Conservation (phyloP, 2,797 vertebrate genomes). For the Periophthalmus magnuspinnatus region DNA sequence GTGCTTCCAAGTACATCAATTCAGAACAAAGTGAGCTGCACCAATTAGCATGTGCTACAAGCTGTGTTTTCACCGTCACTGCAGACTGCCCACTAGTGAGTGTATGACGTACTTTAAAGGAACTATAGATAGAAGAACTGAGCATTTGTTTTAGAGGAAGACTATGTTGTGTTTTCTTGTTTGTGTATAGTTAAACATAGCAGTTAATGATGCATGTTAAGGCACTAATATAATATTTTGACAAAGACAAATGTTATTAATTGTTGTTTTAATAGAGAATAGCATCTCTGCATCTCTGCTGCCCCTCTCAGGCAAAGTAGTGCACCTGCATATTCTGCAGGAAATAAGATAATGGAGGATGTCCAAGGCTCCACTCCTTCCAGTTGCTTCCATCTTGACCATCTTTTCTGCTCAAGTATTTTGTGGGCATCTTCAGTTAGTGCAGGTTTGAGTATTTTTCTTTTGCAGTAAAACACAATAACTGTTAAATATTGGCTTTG, state of each 20-base stretch:
- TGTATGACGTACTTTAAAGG: slow-evolving; percentile 39
- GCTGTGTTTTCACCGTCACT: slow-evolving; percentile 63
- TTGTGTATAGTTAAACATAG: background rate
- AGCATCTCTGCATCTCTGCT: slow-evolving; percentile 76
- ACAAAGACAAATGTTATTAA: slow-evolving; percentile 24
- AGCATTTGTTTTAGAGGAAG: background rate
- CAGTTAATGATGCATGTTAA: background rate
- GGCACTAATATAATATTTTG: background rate
- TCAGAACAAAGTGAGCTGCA: slow-evolving; percentile 60
- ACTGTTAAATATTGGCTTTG: background rate
- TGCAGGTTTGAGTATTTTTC: background rate
- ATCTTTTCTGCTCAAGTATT: background rate
- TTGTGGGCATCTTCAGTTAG: background rate
- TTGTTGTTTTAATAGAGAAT: slow-evolving; percentile 40
- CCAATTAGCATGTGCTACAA: slow-evolving; percentile 65
- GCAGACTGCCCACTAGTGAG: slow-evolving; percentile 59
- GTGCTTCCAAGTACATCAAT: slow-evolving; percentile 44
- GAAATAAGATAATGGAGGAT: background rate
- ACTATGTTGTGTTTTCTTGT: background rate
- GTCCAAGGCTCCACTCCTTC: background rate
- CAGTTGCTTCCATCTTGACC: background rate
- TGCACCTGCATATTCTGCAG: slow-evolving; percentile 49
- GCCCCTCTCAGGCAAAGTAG: slow-evolving; percentile 70
- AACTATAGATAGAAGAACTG: slow-evolving; percentile 14
- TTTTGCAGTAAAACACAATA: background rate